A percentile compares a stretch with the other conserved stretches of the same genome.
phyloP scores from a whole-genome alignment of 2,888 invertebrate genomes.

The Sarcophaga caerulescens region DNA sequence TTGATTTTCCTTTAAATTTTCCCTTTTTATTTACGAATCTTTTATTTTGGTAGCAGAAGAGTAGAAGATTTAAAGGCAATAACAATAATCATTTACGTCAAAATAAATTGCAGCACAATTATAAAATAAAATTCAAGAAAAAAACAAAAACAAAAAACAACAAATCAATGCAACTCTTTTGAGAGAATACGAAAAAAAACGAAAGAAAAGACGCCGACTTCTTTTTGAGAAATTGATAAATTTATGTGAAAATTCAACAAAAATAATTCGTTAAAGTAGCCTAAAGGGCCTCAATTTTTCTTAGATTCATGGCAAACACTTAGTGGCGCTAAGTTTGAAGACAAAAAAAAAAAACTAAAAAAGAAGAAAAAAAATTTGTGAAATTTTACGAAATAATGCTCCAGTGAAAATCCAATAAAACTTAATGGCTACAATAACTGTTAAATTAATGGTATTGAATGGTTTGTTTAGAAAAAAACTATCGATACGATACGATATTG shows the following conservation, averaged over 20 bases:
- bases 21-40: background rate
- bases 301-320: conserved; percentile 33
- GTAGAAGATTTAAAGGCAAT: conserved; percentile 61
- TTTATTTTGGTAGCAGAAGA: background rate
- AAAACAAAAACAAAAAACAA: background rate
- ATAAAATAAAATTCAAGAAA: background rate
- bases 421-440: conserved; percentile 78
- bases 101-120: conserved; percentile 59
- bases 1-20: background rate
- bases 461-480: conserved; percentile 48
- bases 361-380: too few relatives aligned
- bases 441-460: conserved; percentile 71
- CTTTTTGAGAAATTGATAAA: conserved; percentile 26
- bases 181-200: conserved; percentile 1
- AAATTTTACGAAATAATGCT: conserved; percentile 28
- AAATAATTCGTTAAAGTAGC: background rate
- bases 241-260: conserved; percentile 54
- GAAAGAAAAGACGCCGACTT: conserved; percentile 30
- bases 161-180: conserved; percentile 14
- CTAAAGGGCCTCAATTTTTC: background rate
- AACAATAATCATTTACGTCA: conserved; percentile 66
- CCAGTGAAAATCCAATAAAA: conserved; percentile 75
- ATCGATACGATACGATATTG: background rate
- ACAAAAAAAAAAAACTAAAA: conserved; percentile 9
- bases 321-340: conserved; percentile 59